Conservation (phyloP, 92 coral and sea anemone genomes). For the Parazoanthus atlanticus region DNA sequence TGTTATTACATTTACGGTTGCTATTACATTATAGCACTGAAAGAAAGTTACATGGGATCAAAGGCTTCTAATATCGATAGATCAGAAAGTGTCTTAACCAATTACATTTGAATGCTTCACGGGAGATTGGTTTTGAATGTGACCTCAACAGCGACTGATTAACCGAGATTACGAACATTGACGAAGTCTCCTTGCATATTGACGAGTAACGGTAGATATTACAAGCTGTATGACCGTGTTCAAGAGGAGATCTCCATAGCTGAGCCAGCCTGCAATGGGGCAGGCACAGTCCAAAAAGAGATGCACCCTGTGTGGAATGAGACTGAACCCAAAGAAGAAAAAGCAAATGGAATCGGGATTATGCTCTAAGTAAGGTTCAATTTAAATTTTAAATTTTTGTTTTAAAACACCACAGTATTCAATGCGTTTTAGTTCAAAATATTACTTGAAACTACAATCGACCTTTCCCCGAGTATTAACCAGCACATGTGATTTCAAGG, state of each 20-base stretch:
- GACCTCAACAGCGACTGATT: background rate
- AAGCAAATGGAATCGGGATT: slow-evolving; percentile 74
- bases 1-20: background rate
- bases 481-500: background rate
- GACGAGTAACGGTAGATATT: background rate
- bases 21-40: background rate
- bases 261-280: slow-evolving; percentile 58
- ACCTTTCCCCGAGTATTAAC: background rate
- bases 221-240: background rate
- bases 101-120: background rate
- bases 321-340: slow-evolving; percentile 78
- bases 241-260: background rate
- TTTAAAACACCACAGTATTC: background rate
- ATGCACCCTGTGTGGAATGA: slow-evolving; percentile 78
- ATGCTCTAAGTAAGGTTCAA: slow-evolving; percentile 65
- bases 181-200: background rate
- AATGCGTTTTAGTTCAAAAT: too few species aligned
- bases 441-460: background rate
- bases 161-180: background rate
- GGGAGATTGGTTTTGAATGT: slow-evolving; percentile 29
- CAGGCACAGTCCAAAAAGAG: slow-evolving; percentile 69
- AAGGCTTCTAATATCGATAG: background rate
- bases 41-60: background rate
- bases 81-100: background rate
- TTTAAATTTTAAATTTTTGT: background rate